Evolutionary conservation across 2,888 invertebrate species (phyloP).

Genomic region (Dynastes hyllus): DNA sequence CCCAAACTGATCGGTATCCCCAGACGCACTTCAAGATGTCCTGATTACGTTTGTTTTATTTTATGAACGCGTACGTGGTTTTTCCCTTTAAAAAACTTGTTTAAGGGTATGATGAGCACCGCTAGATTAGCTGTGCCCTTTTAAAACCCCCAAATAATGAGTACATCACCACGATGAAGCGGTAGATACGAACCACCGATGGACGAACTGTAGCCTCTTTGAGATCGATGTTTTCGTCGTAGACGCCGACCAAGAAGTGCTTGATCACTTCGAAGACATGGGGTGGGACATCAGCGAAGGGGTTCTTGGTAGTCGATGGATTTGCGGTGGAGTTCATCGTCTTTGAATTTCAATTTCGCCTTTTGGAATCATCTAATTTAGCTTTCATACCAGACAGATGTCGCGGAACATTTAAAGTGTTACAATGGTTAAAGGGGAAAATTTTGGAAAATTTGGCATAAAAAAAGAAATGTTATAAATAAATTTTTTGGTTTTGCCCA

Average conservation of each 20-base stretch:
- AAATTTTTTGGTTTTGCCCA: too few species aligned
- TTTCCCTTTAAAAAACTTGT: too few species aligned
- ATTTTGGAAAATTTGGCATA: too few species aligned
- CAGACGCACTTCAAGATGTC: constrained; percentile 79
- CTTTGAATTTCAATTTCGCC: background rate
- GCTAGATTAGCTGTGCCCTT: constrained; percentile 77
- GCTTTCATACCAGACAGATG: background rate
- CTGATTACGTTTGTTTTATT: constrained; percentile 79
- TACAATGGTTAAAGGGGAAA: too few species aligned
- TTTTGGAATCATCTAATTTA: background rate
- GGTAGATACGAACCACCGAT: constrained; percentile 75
- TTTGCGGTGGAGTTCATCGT: constrained; percentile 45
- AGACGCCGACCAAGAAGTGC: constrained; percentile 63
- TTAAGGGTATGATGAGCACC: constrained; percentile 75
- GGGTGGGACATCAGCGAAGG: constrained; percentile 61
- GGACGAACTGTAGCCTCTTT: constrained; percentile 76
- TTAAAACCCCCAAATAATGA: too few species aligned
- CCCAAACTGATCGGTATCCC: constrained; percentile 80
- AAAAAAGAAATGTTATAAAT: too few species aligned
- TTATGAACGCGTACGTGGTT: constrained; percentile 80
- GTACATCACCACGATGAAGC: constrained; percentile 78
- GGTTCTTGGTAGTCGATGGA: constrained; percentile 49
- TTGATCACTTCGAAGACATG: constrained; percentile 64
- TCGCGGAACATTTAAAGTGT: background rate
- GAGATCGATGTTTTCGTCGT: constrained; percentile 70